Percentiles rank a stretch among this genome's conserved stretches.
These are phyloP conservation scores for Ictalurus furcatus DNA, from an alignment of 2,113 vertebrate species.

Conservation along the genomic window DNA sequence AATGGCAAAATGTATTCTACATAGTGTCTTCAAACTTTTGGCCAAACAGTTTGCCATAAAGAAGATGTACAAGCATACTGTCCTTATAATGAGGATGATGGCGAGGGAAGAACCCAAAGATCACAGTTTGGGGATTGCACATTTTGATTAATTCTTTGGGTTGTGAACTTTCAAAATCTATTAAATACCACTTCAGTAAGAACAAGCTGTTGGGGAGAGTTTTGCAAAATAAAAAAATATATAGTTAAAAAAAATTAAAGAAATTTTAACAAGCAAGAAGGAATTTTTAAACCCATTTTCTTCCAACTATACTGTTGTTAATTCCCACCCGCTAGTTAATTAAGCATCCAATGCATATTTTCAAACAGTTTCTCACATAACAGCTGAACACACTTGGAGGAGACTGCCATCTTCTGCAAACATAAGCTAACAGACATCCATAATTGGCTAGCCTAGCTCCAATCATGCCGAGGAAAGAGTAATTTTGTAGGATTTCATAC, in stretches of 20 bases:
- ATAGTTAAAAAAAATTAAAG: too few species aligned
- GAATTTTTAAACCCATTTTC: neutral
- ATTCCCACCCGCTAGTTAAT: slow-evolving; percentile 11
- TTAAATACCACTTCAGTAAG: neutral
- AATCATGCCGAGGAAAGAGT: neutral
- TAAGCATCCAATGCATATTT: neutral
- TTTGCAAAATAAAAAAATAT: neutral
- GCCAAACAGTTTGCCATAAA: neutral
- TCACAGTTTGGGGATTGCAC: neutral
- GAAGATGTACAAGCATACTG: neutral
- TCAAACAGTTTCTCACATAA: neutral
- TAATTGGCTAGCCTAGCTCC: neutral
- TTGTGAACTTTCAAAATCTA: neutral
- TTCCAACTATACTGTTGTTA: neutral
- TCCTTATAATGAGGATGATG: neutral
- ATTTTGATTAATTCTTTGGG: neutral
- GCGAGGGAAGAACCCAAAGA: neutral
- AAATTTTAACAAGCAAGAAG: neutral
- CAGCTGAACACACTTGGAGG: neutral
- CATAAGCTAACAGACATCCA: neutral
- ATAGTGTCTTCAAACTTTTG: neutral
- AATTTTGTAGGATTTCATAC: neutral
- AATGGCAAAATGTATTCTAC: neutral
- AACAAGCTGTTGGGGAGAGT: neutral
- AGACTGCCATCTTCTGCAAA: neutral